Evolutionary conservation across 2,888 invertebrate genomes (phyloP), one percentile per base, ranked within the genome.

Genomic region (Drosophila mimica): DNA sequence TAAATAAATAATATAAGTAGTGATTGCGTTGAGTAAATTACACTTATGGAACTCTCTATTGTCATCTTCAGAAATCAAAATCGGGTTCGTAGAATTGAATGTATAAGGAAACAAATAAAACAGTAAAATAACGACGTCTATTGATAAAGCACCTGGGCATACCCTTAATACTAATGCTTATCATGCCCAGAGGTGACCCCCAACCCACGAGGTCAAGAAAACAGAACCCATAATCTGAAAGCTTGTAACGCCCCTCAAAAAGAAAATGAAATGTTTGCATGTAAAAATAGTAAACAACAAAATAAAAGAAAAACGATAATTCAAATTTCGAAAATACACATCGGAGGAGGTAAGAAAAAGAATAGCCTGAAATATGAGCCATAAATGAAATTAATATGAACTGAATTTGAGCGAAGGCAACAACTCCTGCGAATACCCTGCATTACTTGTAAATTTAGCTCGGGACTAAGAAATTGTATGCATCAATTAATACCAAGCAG

Each of bases 241-340:
- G 64, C 70, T 68, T 62, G 61, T 56, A 66, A 65, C 63, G 68
- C 76, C 74, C 73, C 67, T 57, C 70, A 65, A 66, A 78, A 61
- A 49, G 64, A 76, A 81, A 81, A 79, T 66, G 46, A 46, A 46
- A 81, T 79, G 62, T 74, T 73, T 67, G 79, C 68, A 73, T 76
- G 74, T 70, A 74, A 73, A 75, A 43, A 60, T 53, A 49, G 40
- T 51, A 59, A 52, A 52, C 6, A 43, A 8, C 15, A 25, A 73
- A 69, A 59, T 48, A 62, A 69, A 82, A 56, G 67, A 63, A 77
- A 70, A 68, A 68, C 62, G 70, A 58, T 77, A 82, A 82, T 77
- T 82, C 72, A 70, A 88, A 78, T 88, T 85, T 88, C 83, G 51
- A 70, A 84, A 84, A 87, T 28, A 28, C 17, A 28, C 4, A 7